Percentiles rank a stretch among this genome's conserved stretches.
Conservation (phyloP, 1,140 invertebrate species). For the fruit fly (Drosophila melanogaster) region DNA sequence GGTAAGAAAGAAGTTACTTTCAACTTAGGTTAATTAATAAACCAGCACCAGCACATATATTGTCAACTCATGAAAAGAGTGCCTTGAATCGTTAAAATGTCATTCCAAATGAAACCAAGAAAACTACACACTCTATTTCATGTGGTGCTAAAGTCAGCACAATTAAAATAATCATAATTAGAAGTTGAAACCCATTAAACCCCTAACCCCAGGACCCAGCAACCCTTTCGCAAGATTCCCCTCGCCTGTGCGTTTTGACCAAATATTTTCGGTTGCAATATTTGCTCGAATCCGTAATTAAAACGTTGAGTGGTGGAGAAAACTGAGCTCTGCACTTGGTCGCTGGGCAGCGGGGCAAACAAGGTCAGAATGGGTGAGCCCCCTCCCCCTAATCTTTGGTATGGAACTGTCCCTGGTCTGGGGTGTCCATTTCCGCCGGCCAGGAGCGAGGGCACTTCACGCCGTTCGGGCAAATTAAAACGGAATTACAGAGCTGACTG, state of each 20-base stretch:
- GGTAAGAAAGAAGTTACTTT: not conserved
- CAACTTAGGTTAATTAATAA: too few species aligned
- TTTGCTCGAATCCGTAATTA: constrained; percentile 73
- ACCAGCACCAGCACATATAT: too few species aligned
- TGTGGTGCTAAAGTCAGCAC: constrained; percentile 7
- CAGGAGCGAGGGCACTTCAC: constrained; percentile 49
- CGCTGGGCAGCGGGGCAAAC: constrained; percentile 45
- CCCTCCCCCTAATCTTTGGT: constrained; percentile 1
- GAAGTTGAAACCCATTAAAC: constrained; percentile 47
- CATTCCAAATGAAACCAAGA: constrained; percentile 1
- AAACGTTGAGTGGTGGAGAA: constrained; percentile 37
- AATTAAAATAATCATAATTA: constrained; percentile 62
- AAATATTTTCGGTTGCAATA: constrained; percentile 53
- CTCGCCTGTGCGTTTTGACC: constrained; percentile 21
- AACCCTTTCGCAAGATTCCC: constrained; percentile 13
- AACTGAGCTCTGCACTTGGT: constrained; percentile 46
- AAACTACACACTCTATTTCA: constrained; percentile 2
- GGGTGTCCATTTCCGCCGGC: constrained; percentile 58
- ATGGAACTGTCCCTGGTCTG: constrained; percentile 18
- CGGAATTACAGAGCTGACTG: constrained; percentile 72
- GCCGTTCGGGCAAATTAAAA: constrained; percentile 66
- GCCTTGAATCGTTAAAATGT: not conserved
- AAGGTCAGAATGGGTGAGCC: constrained; percentile 32
- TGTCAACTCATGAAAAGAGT: not conserved
- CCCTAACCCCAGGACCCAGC: constrained; percentile 8